phyloP scores from a whole-genome alignment of 2,888 invertebrate genomes.

The Steinernema scapterisci region DNA sequence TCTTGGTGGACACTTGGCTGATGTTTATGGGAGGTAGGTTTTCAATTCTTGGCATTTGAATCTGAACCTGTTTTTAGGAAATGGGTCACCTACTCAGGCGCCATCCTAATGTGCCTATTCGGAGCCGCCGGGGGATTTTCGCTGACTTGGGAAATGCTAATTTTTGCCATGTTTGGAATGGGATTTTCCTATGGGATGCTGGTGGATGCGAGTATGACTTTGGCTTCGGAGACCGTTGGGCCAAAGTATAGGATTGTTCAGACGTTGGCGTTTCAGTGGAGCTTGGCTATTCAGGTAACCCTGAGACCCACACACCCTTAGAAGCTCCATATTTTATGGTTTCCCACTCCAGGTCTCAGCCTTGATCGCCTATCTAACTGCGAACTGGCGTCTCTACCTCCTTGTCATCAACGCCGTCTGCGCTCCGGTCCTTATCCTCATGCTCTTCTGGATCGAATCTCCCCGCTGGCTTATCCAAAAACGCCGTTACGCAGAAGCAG shows the following conservation, averaged over 20 bases:
- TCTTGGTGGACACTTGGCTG: conserved; percentile 48
- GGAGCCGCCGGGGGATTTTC: conserved; percentile 46
- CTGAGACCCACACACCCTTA: no score
- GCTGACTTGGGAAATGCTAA: conserved; percentile 38
- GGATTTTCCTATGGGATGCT: conserved; percentile 47
- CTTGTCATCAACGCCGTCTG: conserved; percentile 42
- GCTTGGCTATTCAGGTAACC: conserved; percentile 43
- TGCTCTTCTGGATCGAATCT: conserved; percentile 46
- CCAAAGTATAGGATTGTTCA: conserved; percentile 49
- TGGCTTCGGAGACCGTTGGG: conserved; percentile 48
- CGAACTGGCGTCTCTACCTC: conserved; percentile 44
- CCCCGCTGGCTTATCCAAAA: conserved; percentile 55
- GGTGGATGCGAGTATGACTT: conserved; percentile 44
- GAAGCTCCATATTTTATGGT: neutral
- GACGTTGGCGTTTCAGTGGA: conserved; percentile 51
- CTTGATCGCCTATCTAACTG: conserved; percentile 42
- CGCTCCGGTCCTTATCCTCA: conserved; percentile 42
- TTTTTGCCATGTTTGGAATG: conserved; percentile 45
- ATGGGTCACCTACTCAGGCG: conserved; percentile 46
- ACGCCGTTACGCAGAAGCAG: conserved; percentile 38
- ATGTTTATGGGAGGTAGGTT: conserved; percentile 43
- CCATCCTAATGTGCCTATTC: conserved; percentile 41
- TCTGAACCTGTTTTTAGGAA: conserved; percentile 38
- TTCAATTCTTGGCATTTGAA: neutral
- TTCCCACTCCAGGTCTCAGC: conserved; percentile 41